phyloP scores from a whole-genome alignment of 1,140 invertebrate genomes.

The Pogonomyrmex barbatus region DNA sequence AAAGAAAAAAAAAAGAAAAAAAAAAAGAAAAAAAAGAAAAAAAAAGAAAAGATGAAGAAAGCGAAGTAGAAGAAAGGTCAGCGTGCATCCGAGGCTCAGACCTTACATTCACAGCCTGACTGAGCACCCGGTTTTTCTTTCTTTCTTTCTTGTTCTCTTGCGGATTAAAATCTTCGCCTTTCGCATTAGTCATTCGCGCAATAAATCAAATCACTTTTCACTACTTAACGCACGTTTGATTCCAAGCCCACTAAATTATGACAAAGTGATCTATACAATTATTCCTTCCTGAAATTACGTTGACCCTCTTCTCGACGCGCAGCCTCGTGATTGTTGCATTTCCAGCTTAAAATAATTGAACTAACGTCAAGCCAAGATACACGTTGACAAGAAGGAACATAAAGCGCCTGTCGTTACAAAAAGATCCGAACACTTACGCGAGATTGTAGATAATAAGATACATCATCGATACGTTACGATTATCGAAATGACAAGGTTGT shows the following conservation, averaged over 20 bases:
- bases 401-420: conserved; percentile 63
- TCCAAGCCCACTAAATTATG: conserved; percentile 73
- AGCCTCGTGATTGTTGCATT: conserved; percentile 72
- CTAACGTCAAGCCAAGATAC: conserved; percentile 71
- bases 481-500: conserved; percentile 42
- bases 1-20: conserved; percentile 35
- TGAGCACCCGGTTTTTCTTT: conserved; percentile 77
- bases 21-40: conserved; percentile 67
- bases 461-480: neutral
- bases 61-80: conserved; percentile 74
- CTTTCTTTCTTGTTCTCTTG: neutral
- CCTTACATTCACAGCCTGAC: conserved; percentile 87
- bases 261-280: conserved; percentile 69
- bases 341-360: conserved; percentile 73
- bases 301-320: conserved; percentile 53
- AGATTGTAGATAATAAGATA: conserved; percentile 52
- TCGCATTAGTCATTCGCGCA: conserved; percentile 22
- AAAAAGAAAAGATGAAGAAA: conserved; percentile 64
- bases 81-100: conserved; percentile 80
- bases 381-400: conserved; percentile 71
- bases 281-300: conserved; percentile 43
- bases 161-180: conserved; percentile 33
- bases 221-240: conserved; percentile 69
- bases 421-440: conserved; percentile 25
- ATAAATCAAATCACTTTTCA: neutral